Evolutionary conservation across 1,140 invertebrate species (phyloP).

Genomic region (Drosophila repleta): DNA sequence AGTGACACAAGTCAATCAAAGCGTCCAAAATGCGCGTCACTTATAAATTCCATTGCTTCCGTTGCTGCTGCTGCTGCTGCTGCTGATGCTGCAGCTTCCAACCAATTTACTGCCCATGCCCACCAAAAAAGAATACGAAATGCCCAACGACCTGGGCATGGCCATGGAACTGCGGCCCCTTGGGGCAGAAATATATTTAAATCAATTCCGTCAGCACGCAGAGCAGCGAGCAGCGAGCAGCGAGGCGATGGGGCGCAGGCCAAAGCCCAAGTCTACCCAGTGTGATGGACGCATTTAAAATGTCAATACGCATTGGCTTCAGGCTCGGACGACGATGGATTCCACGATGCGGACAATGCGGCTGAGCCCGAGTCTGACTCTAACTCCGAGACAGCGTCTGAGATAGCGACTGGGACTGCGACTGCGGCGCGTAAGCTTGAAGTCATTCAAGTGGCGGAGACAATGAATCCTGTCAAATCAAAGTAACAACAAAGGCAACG

Average conservation of each 20-base stretch:
- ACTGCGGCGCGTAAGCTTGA: conserved; percentile 58
- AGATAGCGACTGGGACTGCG: conserved; percentile 4
- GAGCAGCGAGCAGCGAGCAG: conserved; percentile 30
- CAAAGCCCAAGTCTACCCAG: conserved; percentile 41
- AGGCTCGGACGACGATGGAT: conserved; percentile 30
- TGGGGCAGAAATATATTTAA: conserved; percentile 80
- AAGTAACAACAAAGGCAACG: conserved; percentile 48
- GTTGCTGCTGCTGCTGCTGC: conserved; percentile 41
- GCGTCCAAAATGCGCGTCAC: conserved; percentile 60
- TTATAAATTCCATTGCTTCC: conserved; percentile 72
- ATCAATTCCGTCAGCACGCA: conserved; percentile 76
- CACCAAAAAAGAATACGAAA: conserved; percentile 22
- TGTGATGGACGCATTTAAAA: conserved; percentile 83
- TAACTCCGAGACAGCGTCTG: conserved; percentile 2
- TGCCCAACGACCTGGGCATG: conserved; percentile 16
- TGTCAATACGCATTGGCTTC: conserved; percentile 81
- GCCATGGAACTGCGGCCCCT: conserved; percentile 49
- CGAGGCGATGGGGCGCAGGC: conserved; percentile 10
- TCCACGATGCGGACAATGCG: conserved; percentile 29
- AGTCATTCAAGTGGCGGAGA: conserved; percentile 75
- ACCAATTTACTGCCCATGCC: conserved; percentile 64
- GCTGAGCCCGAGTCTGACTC: conserved; percentile 15
- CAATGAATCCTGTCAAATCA: conserved; percentile 81
- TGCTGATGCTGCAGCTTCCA: conserved; percentile 39
- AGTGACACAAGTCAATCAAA: conserved; percentile 83